phyloP scores from a whole-genome alignment of 2,797 vertebrate species.

The Siniperca obscura region DNA sequence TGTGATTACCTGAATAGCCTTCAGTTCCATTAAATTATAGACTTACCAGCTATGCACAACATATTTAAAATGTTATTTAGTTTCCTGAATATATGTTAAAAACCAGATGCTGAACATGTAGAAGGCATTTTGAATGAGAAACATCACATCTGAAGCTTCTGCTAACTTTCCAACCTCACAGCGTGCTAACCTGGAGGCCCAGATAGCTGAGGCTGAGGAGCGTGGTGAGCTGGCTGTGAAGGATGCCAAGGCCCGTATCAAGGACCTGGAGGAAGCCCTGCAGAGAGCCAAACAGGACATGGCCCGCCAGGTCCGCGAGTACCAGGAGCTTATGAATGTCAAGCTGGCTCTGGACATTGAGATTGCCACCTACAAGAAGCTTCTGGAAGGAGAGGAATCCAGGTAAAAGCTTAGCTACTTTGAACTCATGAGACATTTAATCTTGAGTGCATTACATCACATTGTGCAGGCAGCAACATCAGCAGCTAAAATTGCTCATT shows the following conservation, averaged over 20 bases:
- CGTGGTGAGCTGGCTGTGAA: conserved; percentile 79
- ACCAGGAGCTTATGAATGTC: conserved; percentile 90
- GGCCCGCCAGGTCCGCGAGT: conserved; percentile 82
- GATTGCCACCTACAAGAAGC: conserved; percentile 85
- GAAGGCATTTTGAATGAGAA: not conserved
- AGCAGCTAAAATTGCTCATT: not conserved
- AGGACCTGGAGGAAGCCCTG: conserved; percentile 80
- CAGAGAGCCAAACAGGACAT: conserved; percentile 84
- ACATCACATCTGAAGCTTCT: not conserved
- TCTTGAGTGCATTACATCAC: not conserved
- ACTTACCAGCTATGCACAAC: not conserved
- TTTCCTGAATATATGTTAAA: not conserved
- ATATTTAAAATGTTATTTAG: not conserved
- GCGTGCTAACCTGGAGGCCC: conserved; percentile 81
- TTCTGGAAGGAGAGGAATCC: conserved; percentile 89
- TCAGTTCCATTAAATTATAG: not conserved
- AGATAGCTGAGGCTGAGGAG: conserved; percentile 81
- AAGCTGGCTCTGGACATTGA: conserved; percentile 86
- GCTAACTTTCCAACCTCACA: conserved; percentile 54
- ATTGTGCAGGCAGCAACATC: not conserved
- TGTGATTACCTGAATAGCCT: not conserved
- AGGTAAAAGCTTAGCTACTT: conserved; percentile 75
- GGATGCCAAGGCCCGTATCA: conserved; percentile 82
- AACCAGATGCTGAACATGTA: not conserved
- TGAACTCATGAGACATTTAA: not conserved